A percentile compares a stretch with the other conserved stretches of the same genome.
These are phyloP conservation scores for Thymelicus lineola DNA, from an alignment of 2,888 invertebrate species.

Conservation along the genomic window DNA sequence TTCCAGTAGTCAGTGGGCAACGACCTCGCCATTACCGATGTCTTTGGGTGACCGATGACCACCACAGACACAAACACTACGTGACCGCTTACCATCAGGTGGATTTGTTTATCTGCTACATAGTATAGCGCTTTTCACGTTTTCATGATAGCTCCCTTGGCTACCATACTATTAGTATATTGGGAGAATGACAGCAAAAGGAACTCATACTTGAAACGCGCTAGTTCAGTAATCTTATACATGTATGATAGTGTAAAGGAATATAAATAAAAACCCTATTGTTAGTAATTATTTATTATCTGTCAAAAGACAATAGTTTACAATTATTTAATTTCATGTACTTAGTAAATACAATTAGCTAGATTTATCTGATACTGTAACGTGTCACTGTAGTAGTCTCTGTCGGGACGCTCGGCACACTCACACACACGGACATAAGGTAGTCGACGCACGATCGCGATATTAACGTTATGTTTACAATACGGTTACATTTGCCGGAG, in stretches of 20 bases:
- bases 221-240: too few species aligned
- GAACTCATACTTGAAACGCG: too few species aligned
- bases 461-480: constrained; percentile 39
- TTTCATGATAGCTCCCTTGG: too few species aligned
- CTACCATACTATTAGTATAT: too few species aligned
- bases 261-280: constrained; percentile 48
- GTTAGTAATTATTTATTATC: constrained; percentile 83
- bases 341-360: constrained; percentile 85
- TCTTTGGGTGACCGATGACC: too few species aligned
- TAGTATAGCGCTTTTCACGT: too few species aligned
- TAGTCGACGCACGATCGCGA: constrained; percentile 58
- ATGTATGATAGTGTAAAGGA: background rate
- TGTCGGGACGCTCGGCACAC: constrained; percentile 62
- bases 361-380: constrained; percentile 71
- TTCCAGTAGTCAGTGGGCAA: too few species aligned
- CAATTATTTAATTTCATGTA: constrained; percentile 76
- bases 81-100: too few species aligned
- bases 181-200: too few species aligned
- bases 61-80: too few species aligned
- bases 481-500: constrained; percentile 75
- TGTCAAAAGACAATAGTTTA: constrained; percentile 83
- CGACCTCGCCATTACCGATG: too few species aligned
- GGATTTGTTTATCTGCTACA: too few species aligned
- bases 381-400: constrained; percentile 51
- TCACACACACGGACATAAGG: constrained; percentile 65